These are phyloP conservation scores for Phacellophora camtschatica DNA, from an alignment of 30 jellyfish, hydroid and myxozoan species.

Conservation along the genomic window DNA sequence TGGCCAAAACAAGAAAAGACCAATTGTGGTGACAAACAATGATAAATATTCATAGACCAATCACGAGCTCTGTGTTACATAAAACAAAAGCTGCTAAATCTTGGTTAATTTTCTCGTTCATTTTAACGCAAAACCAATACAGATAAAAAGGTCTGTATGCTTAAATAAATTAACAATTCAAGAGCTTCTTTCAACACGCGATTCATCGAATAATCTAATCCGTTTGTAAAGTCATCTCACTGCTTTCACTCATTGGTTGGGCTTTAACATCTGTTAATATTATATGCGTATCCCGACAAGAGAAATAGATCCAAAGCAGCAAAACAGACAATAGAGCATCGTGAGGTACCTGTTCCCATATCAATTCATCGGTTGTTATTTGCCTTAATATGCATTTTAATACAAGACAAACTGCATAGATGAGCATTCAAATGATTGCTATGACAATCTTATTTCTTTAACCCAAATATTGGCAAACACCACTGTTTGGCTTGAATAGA, in stretches of 20 bases:
- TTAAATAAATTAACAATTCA: background rate
- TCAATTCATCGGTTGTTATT: constrained; percentile 9
- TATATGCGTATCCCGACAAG: constrained; percentile 16
- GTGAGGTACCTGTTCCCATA: constrained; percentile 40
- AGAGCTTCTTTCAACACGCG: background rate
- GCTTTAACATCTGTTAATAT: constrained; percentile 25
- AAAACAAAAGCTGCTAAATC: too few relatives aligned
- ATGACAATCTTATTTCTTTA: background rate
- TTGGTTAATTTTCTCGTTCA: too few relatives aligned
- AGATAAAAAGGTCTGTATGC: too few relatives aligned
- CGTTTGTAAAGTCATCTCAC: background rate
- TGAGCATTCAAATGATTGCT: background rate
- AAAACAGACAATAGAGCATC: constrained; percentile 27
- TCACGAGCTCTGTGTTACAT: too few relatives aligned
- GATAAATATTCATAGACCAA: background rate
- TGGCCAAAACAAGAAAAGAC: background rate
- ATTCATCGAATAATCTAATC: background rate
- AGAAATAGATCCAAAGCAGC: constrained; percentile 12
- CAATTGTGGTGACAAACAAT: background rate
- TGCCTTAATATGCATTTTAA: background rate
- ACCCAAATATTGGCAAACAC: too few relatives aligned
- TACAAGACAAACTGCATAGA: constrained; percentile 12
- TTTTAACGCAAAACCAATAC: too few relatives aligned
- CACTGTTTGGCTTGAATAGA: too few relatives aligned
- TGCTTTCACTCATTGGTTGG: background rate